Evolutionary conservation across 2,113 vertebrate species (phyloP).

Genomic region (Butastur rufipennis): DNA sequence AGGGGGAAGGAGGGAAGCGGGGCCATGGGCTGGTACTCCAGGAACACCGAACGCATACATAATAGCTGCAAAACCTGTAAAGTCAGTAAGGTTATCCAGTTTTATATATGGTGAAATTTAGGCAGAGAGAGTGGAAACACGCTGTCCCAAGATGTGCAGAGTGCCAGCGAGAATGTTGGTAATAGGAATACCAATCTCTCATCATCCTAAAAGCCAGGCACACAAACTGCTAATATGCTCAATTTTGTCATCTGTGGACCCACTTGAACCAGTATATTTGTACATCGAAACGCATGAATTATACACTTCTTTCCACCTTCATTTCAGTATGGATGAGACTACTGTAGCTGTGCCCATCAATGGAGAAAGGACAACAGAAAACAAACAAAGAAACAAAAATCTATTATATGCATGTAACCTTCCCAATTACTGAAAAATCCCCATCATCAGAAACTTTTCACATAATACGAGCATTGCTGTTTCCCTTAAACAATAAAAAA

Average conservation of each 20-base stretch:
- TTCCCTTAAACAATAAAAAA: slow-evolving; percentile 20
- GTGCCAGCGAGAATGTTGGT: not conserved
- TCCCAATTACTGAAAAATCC: not conserved
- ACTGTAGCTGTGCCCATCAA: not conserved
- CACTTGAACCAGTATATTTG: not conserved
- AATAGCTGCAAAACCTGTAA: slow-evolving; percentile 26
- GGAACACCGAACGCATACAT: not conserved
- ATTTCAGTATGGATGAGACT: not conserved
- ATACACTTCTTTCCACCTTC: not conserved
- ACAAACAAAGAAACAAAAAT: not conserved
- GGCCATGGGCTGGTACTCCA: not conserved
- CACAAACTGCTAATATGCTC: not conserved
- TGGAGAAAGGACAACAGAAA: not conserved
- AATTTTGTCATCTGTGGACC: not conserved
- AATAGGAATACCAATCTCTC: not conserved
- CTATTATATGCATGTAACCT: not conserved
- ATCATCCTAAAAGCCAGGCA: not conserved
- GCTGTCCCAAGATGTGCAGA: not conserved
- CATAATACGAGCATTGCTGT: not conserved
- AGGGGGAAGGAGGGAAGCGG: not conserved
- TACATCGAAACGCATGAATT: not conserved
- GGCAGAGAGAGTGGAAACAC: not conserved
- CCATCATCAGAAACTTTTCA: not conserved
- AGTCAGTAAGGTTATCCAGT: not conserved
- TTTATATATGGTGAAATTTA: slow-evolving; percentile 1